phyloP scores from a whole-genome alignment of 2,113 vertebrate species.

The Harpagus bidentatus region DNA sequence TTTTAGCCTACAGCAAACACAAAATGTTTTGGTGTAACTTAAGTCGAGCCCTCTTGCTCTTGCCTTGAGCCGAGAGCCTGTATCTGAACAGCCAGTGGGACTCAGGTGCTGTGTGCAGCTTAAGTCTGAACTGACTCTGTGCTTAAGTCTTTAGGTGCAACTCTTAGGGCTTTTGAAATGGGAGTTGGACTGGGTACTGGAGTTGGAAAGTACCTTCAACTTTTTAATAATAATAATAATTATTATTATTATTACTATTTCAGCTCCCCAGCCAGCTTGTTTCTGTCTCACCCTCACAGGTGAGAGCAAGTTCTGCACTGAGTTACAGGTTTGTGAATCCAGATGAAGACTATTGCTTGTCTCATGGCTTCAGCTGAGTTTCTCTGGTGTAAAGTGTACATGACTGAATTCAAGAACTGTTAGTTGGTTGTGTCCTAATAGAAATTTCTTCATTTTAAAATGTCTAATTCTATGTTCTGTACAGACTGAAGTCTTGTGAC shows the following conservation, averaged over 20 bases:
- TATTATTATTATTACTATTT: not conserved
- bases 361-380: not conserved
- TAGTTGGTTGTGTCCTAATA: not conserved
- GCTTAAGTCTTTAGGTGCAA: not conserved
- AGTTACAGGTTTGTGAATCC: not conserved
- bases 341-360: not conserved
- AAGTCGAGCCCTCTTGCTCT: not conserved
- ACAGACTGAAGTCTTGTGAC: not conserved
- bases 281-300: not conserved
- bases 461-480: not conserved
- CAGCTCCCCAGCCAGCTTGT: not conserved
- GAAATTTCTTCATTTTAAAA: not conserved
- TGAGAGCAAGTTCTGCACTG: not conserved
- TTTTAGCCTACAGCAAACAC: not conserved
- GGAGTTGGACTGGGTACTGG: not conserved
- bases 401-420: not conserved
- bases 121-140: not conserved
- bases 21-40: not conserved
- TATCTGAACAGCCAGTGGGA: not conserved
- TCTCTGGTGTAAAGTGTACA: not conserved
- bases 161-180: not conserved
- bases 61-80: not conserved
- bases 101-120: not conserved
- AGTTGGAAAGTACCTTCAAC: not conserved
- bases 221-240: not conserved